Evolutionary conservation across 2,888 invertebrate genomes (phyloP).

Genomic region (Pachycephus smyrnensis): DNA sequence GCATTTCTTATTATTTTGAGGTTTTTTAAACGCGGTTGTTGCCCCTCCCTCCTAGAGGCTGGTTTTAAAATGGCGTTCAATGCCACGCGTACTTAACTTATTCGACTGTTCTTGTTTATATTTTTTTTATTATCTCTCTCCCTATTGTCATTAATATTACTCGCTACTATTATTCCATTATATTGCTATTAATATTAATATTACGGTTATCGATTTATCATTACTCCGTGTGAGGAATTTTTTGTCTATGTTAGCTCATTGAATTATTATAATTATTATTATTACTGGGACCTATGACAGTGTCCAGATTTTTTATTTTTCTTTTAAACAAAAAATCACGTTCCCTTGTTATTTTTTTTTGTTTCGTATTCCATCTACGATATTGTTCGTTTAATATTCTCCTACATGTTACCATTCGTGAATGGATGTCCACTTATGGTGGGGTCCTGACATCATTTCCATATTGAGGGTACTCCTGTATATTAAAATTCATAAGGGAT

Average conservation of each 20-base stretch:
- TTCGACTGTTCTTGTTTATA: not conserved
- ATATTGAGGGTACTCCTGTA: not conserved
- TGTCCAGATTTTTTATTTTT: not conserved
- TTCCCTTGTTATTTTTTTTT: not conserved
- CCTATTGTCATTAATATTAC: constrained; percentile 1
- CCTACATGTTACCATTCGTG: not conserved
- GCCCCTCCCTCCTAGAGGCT: not conserved
- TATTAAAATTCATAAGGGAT: too few relatives aligned
- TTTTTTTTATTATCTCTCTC: not conserved
- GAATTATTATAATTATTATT: not conserved
- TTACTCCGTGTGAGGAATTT: not conserved
- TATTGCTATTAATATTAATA: not conserved
- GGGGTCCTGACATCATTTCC: not conserved
- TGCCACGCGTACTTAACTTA: not conserved
- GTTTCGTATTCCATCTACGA: not conserved
- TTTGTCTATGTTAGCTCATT: not conserved
- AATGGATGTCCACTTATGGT: not conserved
- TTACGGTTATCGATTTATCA: not conserved
- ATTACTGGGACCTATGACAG: not conserved
- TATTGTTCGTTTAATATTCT: not conserved
- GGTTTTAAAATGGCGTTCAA: not conserved
- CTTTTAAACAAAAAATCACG: not conserved
- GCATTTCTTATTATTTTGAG: not conserved
- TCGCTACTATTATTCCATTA: not conserved
- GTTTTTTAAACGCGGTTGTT: not conserved